These are phyloP conservation scores for Anguilla anguilla DNA, from an alignment of 2,797 vertebrate genomes.

Conservation along the genomic window DNA sequence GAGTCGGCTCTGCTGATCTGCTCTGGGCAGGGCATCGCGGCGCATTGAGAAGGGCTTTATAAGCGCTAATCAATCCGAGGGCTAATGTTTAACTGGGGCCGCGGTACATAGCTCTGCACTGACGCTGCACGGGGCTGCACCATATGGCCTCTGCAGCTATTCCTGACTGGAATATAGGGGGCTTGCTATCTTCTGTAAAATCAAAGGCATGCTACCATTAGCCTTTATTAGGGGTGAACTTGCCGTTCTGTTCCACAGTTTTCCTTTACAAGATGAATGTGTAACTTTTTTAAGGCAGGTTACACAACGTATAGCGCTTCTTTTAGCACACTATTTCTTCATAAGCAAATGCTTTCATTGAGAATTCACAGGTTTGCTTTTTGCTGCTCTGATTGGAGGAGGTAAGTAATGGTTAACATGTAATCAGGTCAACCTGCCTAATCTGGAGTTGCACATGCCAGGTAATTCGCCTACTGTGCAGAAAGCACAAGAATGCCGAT, in stretches of 20 bases:
- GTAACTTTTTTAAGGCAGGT: background rate
- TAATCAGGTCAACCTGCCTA: background rate
- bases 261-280: background rate
- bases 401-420: background rate
- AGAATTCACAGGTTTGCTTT: background rate
- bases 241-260: background rate
- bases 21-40: slow-evolving; percentile 30
- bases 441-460: background rate
- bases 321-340: background rate
- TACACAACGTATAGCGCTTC: background rate
- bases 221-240: background rate
- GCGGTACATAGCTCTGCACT: slow-evolving; percentile 7
- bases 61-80: slow-evolving; percentile 64
- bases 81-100: slow-evolving; percentile 68
- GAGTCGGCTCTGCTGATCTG: slow-evolving; percentile 56
- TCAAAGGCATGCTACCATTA: background rate
- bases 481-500: background rate
- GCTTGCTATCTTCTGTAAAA: background rate
- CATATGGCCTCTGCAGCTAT: background rate
- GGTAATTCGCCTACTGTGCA: background rate
- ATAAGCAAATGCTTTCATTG: background rate
- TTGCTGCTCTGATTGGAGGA: background rate
- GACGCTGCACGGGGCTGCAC: background rate
- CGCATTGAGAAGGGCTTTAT: slow-evolving; percentile 54
- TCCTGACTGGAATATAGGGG: background rate